phyloP scores from a whole-genome alignment of 1,140 invertebrate genomes.

The Tribolium castaneum region DNA sequence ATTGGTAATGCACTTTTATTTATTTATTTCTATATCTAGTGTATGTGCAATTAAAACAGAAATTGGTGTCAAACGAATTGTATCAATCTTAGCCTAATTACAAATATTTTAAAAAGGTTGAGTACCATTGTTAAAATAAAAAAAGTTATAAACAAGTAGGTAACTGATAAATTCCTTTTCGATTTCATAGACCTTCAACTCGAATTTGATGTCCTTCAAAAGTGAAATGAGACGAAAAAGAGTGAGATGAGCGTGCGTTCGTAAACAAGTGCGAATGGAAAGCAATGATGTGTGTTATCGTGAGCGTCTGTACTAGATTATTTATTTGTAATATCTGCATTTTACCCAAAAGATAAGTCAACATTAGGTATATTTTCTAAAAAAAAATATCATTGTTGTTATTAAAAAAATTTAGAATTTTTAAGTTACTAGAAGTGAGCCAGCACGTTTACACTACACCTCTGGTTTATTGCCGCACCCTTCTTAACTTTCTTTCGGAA shows the following conservation, averaged over 20 bases:
- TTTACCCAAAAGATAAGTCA: too few species aligned
- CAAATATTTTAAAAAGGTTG: too few species aligned
- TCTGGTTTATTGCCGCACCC: neutral
- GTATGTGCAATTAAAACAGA: too few species aligned
- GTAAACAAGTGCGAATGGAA: neutral
- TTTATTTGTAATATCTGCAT: too few species aligned
- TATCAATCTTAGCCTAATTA: too few species aligned
- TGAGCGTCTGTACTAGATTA: neutral
- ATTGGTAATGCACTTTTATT: too few species aligned
- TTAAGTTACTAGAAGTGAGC: too few species aligned
- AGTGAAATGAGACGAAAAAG: conserved; percentile 20
- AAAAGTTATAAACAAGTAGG: too few species aligned
- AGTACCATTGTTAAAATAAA: too few species aligned
- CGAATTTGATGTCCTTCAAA: conserved; percentile 23
- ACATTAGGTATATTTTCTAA: neutral
- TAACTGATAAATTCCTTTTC: conserved; percentile 23
- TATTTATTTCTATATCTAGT: too few species aligned
- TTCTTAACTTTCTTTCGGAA: neutral
- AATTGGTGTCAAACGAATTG: too few species aligned
- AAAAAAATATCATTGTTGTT: neutral
- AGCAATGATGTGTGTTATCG: neutral
- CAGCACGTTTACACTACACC: neutral
- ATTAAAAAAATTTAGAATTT: neutral
- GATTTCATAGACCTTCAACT: conserved; percentile 32
- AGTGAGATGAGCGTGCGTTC: neutral